Evolutionary conservation across 1,140 invertebrate genomes (phyloP).

Genomic region (Zaprionus vittiger): DNA sequence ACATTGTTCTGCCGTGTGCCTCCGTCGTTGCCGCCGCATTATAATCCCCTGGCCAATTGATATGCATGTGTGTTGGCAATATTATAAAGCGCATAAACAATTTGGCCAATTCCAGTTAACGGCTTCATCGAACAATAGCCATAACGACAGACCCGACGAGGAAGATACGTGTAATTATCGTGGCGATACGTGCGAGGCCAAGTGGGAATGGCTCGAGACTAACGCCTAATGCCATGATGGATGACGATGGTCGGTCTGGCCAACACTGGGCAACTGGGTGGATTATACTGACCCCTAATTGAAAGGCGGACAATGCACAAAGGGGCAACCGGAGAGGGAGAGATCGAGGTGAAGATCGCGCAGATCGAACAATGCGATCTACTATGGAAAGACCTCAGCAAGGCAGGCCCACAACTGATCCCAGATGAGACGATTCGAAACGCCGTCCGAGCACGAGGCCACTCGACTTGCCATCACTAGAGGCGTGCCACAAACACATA

Average conservation of each 20-base stretch:
- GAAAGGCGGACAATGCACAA: constrained; percentile 12
- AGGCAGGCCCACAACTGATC: constrained; percentile 1
- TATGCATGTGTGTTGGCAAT: constrained; percentile 16
- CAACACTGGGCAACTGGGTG: neutral
- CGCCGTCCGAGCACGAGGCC: constrained; percentile 24
- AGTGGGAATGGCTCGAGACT: constrained; percentile 16
- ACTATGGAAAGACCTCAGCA: neutral
- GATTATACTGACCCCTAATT: constrained; percentile 15
- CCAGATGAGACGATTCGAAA: constrained; percentile 20
- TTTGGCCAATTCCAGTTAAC: constrained; percentile 43
- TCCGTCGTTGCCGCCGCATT: neutral
- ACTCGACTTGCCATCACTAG: constrained; percentile 24
- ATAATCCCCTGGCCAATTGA: constrained; percentile 11
- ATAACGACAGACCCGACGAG: constrained; percentile 11
- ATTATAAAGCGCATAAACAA: constrained; percentile 33
- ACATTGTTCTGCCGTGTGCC: neutral
- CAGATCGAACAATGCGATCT: constrained; percentile 10
- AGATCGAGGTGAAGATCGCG: constrained; percentile 1
- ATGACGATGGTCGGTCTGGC: neutral
- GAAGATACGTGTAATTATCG: constrained; percentile 5
- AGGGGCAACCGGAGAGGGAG: neutral
- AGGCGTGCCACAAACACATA: constrained; percentile 37
- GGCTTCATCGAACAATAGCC: constrained; percentile 22
- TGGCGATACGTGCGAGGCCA: constrained; percentile 21
- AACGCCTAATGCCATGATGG: constrained; percentile 22